Evolutionary conservation across 1,140 invertebrate species (phyloP), one percentile per base, ranked within the genome.

Genomic region (Rhopalosiphum padi): DNA sequence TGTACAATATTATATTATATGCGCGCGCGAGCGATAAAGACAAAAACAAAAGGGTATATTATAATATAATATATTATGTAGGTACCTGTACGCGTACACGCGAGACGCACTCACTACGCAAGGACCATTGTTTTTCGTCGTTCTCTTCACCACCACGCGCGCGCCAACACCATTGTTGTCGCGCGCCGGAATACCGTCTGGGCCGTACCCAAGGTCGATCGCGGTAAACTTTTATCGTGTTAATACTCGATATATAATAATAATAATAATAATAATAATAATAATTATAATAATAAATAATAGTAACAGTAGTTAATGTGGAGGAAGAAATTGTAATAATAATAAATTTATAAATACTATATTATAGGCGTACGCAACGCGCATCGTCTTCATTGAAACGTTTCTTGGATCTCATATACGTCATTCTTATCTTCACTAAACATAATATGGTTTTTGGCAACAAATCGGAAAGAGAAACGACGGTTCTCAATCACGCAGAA

Each of bases 21-120:
- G 51, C 23, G 51, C 35, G 88, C 88, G 88, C 51, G 9, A 53
- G 37, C 5, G 51, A 30, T 15, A 60, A 30, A 43, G 89, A 90
- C 25, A 90, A 90, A 90, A 90, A 90, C 53, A 90, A 90, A 90
- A 90, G 55, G 89, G 89, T n/a, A 35, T 6, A 77, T 77, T 77
- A 77, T 68, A 68, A 68, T 77, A n/a, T 68, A 30, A 30, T 68
- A 77, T 77, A 77, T 77, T 68, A 68, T 68, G 30, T n/a, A 77
- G 60, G 60, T 68, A 89, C 48, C 60, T n/a, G 30, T 43, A 15
- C 48, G 48, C 87, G 87, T n/a, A n/a, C 48, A 22, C 87, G 87
- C 87, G 86, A 30, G 25, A 85, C 83, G 83, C 41, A 30, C 60
- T 77, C 60, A 21, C 11, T 6, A 22, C 87, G 11, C 53, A 15